Percentiles rank a stretch among this genome's conserved stretches.
Conservation (phyloP, 2,797 vertebrate species). For the Pipistrellus kuhlii region DNA sequence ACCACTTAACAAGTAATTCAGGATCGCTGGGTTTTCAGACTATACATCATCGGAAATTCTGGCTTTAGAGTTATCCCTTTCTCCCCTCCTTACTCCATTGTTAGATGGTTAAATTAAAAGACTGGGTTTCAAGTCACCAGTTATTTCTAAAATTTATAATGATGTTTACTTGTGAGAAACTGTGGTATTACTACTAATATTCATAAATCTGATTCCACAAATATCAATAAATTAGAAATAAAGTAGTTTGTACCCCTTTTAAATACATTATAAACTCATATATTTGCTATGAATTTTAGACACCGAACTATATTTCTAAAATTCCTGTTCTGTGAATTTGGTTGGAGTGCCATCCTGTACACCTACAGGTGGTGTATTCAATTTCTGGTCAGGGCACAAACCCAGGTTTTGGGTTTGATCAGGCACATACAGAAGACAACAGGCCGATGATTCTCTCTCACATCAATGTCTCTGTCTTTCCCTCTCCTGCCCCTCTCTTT, state of each 20-base stretch:
- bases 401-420: neutral
- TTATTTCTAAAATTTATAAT: conserved; percentile 30
- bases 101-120: neutral
- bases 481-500: neutral
- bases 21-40: neutral
- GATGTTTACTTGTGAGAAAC: neutral
- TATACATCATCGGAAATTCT: neutral
- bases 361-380: neutral
- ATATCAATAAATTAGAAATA: neutral
- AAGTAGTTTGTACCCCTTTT: neutral
- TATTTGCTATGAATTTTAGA: neutral
- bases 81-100: neutral
- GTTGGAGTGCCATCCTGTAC: neutral
- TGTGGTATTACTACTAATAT: neutral
- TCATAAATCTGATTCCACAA: neutral
- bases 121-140: neutral
- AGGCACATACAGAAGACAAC: neutral
- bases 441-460: neutral
- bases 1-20: neutral
- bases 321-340: neutral
- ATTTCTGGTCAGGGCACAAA: neutral
- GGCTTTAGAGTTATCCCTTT: neutral
- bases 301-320: neutral
- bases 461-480: neutral
- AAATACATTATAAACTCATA: neutral